Base-by-base conservation (phyloP, 1,140 invertebrate species). In the Zaprionus lachaisei region DNA sequence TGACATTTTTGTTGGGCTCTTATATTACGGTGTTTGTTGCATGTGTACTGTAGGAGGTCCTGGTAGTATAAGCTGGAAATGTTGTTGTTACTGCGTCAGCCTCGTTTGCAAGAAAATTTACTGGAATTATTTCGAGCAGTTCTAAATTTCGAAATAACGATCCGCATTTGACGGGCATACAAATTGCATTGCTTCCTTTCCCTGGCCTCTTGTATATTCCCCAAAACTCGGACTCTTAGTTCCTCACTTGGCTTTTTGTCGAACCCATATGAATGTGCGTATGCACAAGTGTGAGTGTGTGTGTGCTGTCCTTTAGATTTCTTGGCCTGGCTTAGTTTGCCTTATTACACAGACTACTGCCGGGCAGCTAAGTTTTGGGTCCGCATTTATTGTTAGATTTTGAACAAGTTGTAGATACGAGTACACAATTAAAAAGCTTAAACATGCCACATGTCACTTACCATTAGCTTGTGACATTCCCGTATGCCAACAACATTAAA, bases 141-240 rank as follows among this genome's bases (percentile, higher is more conserved):
- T 89, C 85, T 85, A 90, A 89, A 89, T 90, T 89, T 89, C 70
- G 85, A 79, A 90, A 89, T 89, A 90, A 89, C 84, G 85, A 89
- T 76, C 74, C 81, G 79, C 79, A 89, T 90, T 89, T 89, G 85
- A 89, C 76, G 85, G 81, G 76, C 81, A 89, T 90, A 89, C 83
- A 87, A 87, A 87, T 89, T 89, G 84, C 84, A 81, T 69, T 78
- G 62, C 66, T 37, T 55, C 20, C 56, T 41, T 24, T 12, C 1
- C 15, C 5, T 24, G 12, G 3, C 22, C 24, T 11, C 14, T 34
- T 11, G 31, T 34, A 34, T 34, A 12, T 54, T 15, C 51, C 22
- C 5, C 14, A 5, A 37, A 24, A 15, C 14, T 61, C 44, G 17
- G 22, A 34, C 47, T 55, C 49, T 6, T 2, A 26, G 17, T 24